phyloP scores from a whole-genome alignment of 2,888 invertebrate genomes.

The Rhaphigaster nebulosa region DNA sequence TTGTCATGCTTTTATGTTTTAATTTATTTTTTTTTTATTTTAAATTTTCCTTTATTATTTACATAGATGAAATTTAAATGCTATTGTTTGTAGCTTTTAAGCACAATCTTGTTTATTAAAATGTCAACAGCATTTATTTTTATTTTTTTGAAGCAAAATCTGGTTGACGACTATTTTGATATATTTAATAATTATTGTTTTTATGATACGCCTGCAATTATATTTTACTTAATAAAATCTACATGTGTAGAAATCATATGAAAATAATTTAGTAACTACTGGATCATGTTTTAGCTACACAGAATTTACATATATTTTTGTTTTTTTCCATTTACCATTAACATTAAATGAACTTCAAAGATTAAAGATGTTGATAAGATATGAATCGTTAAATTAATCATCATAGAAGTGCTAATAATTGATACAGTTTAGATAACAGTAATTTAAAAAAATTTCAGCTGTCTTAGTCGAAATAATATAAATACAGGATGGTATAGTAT shows the following conservation, averaged over 20 bases:
- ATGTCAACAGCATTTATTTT: slow-evolving; percentile 33
- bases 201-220: not conserved
- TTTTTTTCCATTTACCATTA: not conserved
- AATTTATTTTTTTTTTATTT: slow-evolving; percentile 4
- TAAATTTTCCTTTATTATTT: not conserved
- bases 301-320: not conserved
- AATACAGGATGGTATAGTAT: not conserved
- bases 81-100: not conserved
- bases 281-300: slow-evolving; percentile 48
- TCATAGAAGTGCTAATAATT: not conserved
- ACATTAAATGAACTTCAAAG: not conserved
- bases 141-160: slow-evolving; percentile 15
- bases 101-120: not conserved
- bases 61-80: not conserved
- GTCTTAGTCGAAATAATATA: not conserved
- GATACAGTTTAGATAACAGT: not conserved
- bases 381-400: not conserved
- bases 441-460: not conserved
- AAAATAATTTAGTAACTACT: not conserved
- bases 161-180: not conserved
- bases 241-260: slow-evolving; percentile 39
- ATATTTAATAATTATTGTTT: not conserved
- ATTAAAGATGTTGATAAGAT: not conserved
- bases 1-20: not conserved
- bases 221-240: not conserved